Percentiles rank a stretch among this genome's conserved stretches.
Conservation (phyloP, 2,797 vertebrate species). For the Lutjanus argentimaculatus region DNA sequence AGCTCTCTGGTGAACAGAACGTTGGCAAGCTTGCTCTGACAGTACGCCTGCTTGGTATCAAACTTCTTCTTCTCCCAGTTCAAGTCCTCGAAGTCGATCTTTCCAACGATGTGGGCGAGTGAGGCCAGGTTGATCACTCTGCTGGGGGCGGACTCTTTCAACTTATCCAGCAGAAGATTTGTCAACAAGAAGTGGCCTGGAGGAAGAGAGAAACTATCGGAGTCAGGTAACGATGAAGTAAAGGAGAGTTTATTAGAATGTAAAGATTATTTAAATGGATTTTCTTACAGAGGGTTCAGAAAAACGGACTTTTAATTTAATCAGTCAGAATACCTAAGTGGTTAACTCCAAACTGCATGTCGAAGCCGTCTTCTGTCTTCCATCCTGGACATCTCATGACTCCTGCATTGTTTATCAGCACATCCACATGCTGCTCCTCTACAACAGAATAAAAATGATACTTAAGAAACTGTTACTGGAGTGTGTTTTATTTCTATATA, state of each 20-base stretch:
- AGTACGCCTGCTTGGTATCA: slow-evolving; percentile 91
- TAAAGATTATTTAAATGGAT: background rate
- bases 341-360: slow-evolving; percentile 93
- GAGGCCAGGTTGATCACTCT: slow-evolving; percentile 91
- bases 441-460: slow-evolving; percentile 12
- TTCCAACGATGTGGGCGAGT: slow-evolving; percentile 88
- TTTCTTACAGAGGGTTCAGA: background rate
- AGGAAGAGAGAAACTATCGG: slow-evolving; percentile 32
- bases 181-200: slow-evolving; percentile 92
- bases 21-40: slow-evolving; percentile 92
- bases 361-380: slow-evolving; percentile 92
- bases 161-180: slow-evolving; percentile 89
- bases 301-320: background rate
- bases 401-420: slow-evolving; percentile 91
- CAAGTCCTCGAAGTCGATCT: slow-evolving; percentile 90
- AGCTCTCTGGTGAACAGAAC: slow-evolving; percentile 91
- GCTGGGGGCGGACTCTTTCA: slow-evolving; percentile 88
- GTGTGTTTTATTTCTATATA: background rate
- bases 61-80: slow-evolving; percentile 91
- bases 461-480: background rate
- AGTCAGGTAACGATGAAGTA: slow-evolving; percentile 23
- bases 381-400: slow-evolving; percentile 91
- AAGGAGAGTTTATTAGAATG: background rate
- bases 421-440: slow-evolving; percentile 88
- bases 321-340: slow-evolving; percentile 83